Conservation (phyloP, 2,113 vertebrate species). For the Jaculus jaculus region DNA sequence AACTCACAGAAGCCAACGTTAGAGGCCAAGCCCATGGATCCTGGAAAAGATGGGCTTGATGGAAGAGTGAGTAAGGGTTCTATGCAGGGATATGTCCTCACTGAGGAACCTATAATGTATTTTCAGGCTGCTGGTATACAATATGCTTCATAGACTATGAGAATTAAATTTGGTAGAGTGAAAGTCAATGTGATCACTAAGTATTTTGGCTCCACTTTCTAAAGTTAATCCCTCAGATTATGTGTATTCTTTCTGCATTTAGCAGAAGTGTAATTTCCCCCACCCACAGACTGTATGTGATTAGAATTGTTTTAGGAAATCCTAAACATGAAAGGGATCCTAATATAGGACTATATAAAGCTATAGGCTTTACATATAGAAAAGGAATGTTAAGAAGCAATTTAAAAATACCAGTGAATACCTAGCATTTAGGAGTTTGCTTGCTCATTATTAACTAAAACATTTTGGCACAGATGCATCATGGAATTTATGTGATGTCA, state of each 20-base stretch:
- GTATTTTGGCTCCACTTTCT: not conserved
- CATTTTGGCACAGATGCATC: constrained; percentile 4
- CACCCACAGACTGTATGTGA: not conserved
- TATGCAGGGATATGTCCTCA: not conserved
- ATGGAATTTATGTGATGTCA: constrained; percentile 41
- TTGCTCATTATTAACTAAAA: constrained; percentile 54
- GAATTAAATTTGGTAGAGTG: not conserved
- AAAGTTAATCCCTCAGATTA: constrained; percentile 29
- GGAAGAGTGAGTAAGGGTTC: not conserved
- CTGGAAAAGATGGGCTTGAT: not conserved
- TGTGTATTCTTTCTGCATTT: constrained; percentile 37
- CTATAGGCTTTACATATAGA: not conserved
- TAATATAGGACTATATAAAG: not conserved
- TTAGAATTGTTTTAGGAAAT: constrained; percentile 38
- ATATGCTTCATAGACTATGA: not conserved
- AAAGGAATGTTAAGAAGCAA: not conserved
- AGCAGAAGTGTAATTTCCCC: not conserved
- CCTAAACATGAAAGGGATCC: constrained; percentile 2
- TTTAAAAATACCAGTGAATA: constrained; percentile 34
- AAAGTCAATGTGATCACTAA: not conserved
- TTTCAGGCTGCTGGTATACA: not conserved
- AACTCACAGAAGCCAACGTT: not conserved
- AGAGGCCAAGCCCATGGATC: not conserved
- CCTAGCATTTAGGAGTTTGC: not conserved
- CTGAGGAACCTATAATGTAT: not conserved